Percentiles rank a stretch among this genome's conserved stretches.
Conservation (phyloP, 37 sponge, comb jelly and placozoan species). For the Eunapius fragilis region DNA sequence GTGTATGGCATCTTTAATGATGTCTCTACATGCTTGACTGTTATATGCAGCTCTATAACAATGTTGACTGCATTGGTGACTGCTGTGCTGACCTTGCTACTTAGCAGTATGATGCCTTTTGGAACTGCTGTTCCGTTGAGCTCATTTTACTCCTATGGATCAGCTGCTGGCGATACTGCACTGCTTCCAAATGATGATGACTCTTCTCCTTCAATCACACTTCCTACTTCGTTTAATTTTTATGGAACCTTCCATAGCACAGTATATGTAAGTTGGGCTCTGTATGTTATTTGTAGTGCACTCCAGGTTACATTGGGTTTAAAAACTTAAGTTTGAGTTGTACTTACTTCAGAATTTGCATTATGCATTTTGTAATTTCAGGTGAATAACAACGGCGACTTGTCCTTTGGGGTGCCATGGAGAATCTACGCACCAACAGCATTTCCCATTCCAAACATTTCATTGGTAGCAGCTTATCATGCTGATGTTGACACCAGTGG, state of each 20-base stretch:
- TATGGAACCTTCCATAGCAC: neutral
- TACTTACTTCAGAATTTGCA: neutral
- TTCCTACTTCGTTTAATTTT: neutral
- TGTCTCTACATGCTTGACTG: too few species aligned
- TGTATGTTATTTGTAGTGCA: neutral
- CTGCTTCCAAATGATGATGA: neutral
- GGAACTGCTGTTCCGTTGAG: neutral
- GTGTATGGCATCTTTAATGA: too few species aligned
- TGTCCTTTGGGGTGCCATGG: neutral
- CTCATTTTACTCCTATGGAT: neutral
- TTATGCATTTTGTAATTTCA: neutral
- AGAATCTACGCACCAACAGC: neutral
- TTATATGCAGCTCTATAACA: neutral
- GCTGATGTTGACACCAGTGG: neutral
- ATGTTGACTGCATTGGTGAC: neutral
- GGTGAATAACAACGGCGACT: neutral
- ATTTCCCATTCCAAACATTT: neutral
- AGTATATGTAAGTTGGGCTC: neutral
- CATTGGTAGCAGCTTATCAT: neutral
- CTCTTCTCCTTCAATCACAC: neutral
- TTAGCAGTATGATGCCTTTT: neutral
- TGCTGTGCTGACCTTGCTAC: neutral
- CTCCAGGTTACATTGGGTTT: too few species aligned
- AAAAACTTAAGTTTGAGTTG: neutral
- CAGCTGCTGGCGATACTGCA: neutral